Evolutionary conservation across 2,113 vertebrate genomes (phyloP).

Genomic region (Tragelaphus buxtoni): DNA sequence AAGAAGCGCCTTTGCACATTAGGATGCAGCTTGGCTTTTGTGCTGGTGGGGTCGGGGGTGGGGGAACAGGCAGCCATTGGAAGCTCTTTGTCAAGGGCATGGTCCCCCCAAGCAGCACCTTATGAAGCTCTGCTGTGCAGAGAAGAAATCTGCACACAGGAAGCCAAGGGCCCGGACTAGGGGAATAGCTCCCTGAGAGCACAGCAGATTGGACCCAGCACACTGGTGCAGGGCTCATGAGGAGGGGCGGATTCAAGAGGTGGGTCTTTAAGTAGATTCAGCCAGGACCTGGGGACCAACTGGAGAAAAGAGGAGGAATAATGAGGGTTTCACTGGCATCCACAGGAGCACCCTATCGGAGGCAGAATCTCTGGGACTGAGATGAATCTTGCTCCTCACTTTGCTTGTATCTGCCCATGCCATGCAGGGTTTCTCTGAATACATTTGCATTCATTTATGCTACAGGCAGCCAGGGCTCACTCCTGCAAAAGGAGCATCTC

Average conservation of each 20-base stretch:
- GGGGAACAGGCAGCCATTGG: not conserved
- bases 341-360: not conserved
- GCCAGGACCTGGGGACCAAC: not conserved
- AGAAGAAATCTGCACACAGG: not conserved
- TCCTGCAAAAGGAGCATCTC: conserved; percentile 52
- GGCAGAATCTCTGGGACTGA: conserved; percentile 9
- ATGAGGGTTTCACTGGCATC: not conserved
- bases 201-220: not conserved
- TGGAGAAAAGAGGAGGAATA: not conserved
- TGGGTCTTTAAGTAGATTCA: not conserved
- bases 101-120: not conserved
- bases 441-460: conserved; percentile 62
- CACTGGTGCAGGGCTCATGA: not conserved
- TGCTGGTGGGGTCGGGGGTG: not conserved
- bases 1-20: not conserved
- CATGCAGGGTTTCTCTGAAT: conserved; percentile 58
- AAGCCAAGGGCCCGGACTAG: not conserved
- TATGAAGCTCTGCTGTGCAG: not conserved
- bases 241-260: not conserved
- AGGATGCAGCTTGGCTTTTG: not conserved
- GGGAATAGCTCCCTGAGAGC: not conserved
- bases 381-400: conserved; percentile 37
- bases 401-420: conserved; percentile 46
- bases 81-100: not conserved
- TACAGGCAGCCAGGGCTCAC: conserved; percentile 7